Conservation (phyloP, 1,140 invertebrate species). For the Lepidurus arcticus region DNA sequence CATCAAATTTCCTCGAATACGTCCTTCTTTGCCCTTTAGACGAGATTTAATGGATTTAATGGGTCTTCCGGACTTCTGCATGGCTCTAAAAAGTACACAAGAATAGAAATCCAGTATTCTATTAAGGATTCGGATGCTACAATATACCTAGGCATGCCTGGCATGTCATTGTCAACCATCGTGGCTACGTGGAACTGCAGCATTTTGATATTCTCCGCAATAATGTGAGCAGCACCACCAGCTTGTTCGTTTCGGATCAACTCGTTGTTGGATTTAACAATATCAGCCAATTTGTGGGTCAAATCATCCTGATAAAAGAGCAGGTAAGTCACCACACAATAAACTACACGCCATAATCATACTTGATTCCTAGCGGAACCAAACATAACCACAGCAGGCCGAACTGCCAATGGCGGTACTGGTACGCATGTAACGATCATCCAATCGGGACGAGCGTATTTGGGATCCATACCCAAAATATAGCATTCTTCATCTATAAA, state of each 20-base stretch:
- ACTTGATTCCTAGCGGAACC: constrained; percentile 91
- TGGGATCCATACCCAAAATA: constrained; percentile 91
- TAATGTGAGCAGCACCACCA: constrained; percentile 93
- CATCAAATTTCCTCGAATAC: constrained; percentile 98
- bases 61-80: constrained; percentile 98
- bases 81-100: constrained; percentile 57
- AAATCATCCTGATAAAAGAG: constrained; percentile 79
- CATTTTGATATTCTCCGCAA: constrained; percentile 95
- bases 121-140: constrained; percentile 21
- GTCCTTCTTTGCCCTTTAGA: constrained; percentile 90
- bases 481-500: constrained; percentile 84
- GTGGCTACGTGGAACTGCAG: constrained; percentile 98
- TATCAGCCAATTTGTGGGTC: constrained; percentile 97
- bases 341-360: neutral
- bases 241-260: constrained; percentile 88
- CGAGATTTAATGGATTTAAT: constrained; percentile 93
- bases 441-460: constrained; percentile 96
- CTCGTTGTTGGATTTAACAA: constrained; percentile 98
- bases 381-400: constrained; percentile 96
- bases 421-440: constrained; percentile 97
- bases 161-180: constrained; percentile 97
- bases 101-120: constrained; percentile 40
- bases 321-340: neutral
- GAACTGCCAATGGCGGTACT: constrained; percentile 82
- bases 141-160: constrained; percentile 77